Evolutionary conservation across 2,797 vertebrate genomes (phyloP), one percentile per base, ranked within the genome.

Genomic region (Propithecus deckenii): DNA sequence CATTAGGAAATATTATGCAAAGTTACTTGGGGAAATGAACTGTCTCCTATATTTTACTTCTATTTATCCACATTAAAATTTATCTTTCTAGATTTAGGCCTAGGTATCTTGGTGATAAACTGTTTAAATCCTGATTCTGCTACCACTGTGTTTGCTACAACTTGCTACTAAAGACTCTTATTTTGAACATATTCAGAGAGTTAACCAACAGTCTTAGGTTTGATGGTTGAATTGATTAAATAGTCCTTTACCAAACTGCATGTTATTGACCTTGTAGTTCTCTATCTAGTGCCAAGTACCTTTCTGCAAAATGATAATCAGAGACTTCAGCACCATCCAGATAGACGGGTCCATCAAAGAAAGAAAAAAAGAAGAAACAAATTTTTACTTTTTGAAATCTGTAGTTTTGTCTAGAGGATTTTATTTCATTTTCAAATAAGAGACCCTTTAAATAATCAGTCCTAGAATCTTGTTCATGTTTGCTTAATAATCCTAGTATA

Each of bases 361-460:
- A 43, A 79, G n/a, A 23, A 59, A 38, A 75, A 43, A 28, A 69
- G 43, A 59, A 59, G 8, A 83, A 86, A 89, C 0, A 55, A 2
- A 67, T 63, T 67, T 90, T 85, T 10, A 55, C 32, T 23, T 84
- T 88, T 94, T 89, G 48, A 94, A 76, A 89, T 89, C 65, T 57
- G 0, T 63, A 88, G 13, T 69, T 92, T 22, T 79, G 4, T 88
- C 38, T 88, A 79, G 55, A 85, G 48, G 79, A 41, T 61, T 95
- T 61, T 61, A 43, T 75, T 76, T 81, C 74, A 4, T 88, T 80
- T 87, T 63, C 9, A 76, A 55, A 63, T 75, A 41, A 95, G 13
- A 79, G 67, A 67, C 32, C 5, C 7, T 84, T 94, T 80, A 71
- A 89, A 67, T 95, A 83, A 92, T 90, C 32, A 57, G 10, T n/a